phyloP scores from a whole-genome alignment of 2,113 vertebrate genomes.

The Sinocyclocheilus grahami region DNA sequence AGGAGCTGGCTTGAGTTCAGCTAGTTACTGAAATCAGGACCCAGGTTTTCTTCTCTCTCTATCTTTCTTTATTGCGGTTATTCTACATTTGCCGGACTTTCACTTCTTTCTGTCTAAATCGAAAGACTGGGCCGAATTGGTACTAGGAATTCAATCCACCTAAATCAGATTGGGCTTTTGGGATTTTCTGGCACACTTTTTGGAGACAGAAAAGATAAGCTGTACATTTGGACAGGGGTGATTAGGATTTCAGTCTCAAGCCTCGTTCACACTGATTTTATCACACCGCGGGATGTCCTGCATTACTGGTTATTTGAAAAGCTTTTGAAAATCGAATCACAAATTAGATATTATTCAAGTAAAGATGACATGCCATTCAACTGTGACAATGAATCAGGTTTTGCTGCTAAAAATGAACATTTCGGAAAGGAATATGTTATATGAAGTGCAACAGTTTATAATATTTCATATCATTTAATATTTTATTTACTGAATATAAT shows the following conservation, averaged over 20 bases:
- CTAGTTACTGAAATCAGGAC: conserved; percentile 12
- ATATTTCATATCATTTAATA: neutral
- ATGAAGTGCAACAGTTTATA: neutral
- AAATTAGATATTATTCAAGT: neutral
- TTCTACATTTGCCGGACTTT: neutral
- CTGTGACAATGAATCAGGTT: neutral
- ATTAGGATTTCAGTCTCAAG: conserved; percentile 1
- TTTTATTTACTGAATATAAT: neutral
- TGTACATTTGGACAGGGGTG: neutral
- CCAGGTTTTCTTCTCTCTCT: neutral
- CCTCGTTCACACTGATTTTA: neutral
- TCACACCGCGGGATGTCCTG: neutral
- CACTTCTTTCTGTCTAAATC: neutral
- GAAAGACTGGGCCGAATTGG: conserved; percentile 3
- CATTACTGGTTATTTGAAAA: conserved; percentile 1
- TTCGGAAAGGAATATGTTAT: neutral
- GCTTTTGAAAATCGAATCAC: neutral
- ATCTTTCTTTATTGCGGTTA: neutral
- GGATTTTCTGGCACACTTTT: conserved; percentile 18
- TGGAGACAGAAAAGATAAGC: conserved; percentile 3
- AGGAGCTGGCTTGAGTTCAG: conserved; percentile 24
- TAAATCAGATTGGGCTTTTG: conserved; percentile 15
- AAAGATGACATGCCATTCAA: neutral
- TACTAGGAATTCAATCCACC: neutral
- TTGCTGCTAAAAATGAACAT: neutral